phyloP scores from a whole-genome alignment of 2,113 vertebrate species.

The Rhynchomys soricoides region DNA sequence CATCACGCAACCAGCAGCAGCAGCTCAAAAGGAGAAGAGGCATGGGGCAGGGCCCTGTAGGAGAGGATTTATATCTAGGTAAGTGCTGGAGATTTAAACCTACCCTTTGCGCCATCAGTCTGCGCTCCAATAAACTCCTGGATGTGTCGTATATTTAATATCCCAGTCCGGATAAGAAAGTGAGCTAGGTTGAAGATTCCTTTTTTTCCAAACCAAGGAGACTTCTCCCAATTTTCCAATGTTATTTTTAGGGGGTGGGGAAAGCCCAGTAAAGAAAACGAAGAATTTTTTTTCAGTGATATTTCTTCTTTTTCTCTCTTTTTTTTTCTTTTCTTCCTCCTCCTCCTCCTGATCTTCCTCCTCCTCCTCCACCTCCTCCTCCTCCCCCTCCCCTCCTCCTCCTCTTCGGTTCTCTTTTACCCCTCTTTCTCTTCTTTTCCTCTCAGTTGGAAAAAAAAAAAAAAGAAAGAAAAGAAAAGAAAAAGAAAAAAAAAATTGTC shows the following conservation, averaged over 20 bases:
- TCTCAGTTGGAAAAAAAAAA: conserved; percentile 69
- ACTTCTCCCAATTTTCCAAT: conserved; percentile 94
- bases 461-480: not conserved
- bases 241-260: conserved; percentile 78
- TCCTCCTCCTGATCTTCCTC: conserved; percentile 84
- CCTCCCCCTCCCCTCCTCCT: conserved; percentile 58
- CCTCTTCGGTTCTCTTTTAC: conserved; percentile 70
- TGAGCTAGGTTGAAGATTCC: conserved; percentile 94
- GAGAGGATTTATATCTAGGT: conserved; percentile 95
- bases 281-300: conserved; percentile 91
- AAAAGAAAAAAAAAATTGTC: conserved; percentile 88
- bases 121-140: conserved; percentile 99
- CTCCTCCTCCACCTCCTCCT: conserved; percentile 81
- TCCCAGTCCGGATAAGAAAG: conserved; percentile 97
- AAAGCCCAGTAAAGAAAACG: conserved; percentile 84
- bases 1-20: conserved; percentile 80
- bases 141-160: conserved; percentile 98
- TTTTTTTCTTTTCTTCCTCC: conserved; percentile 72
- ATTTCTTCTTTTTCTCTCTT: conserved; percentile 87
- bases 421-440: conserved; percentile 77
- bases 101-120: conserved; percentile 99
- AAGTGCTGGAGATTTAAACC: conserved; percentile 97
- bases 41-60: conserved; percentile 90
- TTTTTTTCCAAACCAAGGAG: conserved; percentile 91
- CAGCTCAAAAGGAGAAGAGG: conserved; percentile 68